Evolutionary conservation across 2,113 vertebrate species (phyloP).

Genomic region (Forbesichthys papilliferus): DNA sequence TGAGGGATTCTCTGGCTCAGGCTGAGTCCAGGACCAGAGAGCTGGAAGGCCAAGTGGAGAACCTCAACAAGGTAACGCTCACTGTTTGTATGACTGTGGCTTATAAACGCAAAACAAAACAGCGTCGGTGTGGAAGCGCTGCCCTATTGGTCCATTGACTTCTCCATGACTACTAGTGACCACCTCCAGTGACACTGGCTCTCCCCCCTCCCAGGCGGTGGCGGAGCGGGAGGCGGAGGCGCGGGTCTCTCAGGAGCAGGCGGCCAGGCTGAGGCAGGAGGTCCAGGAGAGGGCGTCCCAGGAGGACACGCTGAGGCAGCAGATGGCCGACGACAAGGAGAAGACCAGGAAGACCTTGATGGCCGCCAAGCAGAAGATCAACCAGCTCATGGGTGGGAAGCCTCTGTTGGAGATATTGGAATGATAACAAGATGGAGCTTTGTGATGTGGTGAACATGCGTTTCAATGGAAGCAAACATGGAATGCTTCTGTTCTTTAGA

Average conservation of each 20-base stretch:
- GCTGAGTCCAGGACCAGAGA: conserved; percentile 82
- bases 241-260: conserved; percentile 84
- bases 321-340: conserved; percentile 92
- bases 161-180: not conserved
- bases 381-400: conserved; percentile 81
- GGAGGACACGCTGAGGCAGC: conserved; percentile 88
- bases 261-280: conserved; percentile 84
- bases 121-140: not conserved
- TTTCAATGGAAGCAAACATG: too few species aligned
- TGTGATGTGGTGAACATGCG: too few species aligned
- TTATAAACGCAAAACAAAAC: too few species aligned
- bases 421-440: too few species aligned
- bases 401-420: not conserved
- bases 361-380: conserved; percentile 90
- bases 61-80: conserved; percentile 81
- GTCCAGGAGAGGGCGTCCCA: conserved; percentile 86
- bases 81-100: not conserved
- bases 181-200: not conserved
- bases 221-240: conserved; percentile 86
- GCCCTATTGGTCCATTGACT: not conserved
- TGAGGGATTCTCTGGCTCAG: conserved; percentile 84
- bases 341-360: conserved; percentile 91
- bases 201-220: conserved; percentile 72
- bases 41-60: conserved; percentile 87
- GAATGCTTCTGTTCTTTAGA: too few species aligned